phyloP scores from a whole-genome alignment of 2,113 vertebrate species.

The Pedionomus torquatus region DNA sequence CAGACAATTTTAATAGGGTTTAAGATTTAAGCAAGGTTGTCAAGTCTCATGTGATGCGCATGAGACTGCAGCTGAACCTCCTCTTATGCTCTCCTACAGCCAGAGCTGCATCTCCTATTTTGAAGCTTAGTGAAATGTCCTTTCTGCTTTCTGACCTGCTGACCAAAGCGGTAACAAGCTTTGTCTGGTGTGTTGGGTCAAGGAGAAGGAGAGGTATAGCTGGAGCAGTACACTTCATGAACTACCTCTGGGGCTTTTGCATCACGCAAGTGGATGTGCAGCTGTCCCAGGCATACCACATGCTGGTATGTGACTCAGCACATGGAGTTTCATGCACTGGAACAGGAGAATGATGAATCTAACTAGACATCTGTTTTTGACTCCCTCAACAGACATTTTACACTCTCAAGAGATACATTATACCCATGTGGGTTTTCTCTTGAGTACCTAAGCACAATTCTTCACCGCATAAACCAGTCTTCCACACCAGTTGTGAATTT shows the following conservation, averaged over 20 bases:
- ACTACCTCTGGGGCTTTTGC: background rate
- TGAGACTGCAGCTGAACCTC: background rate
- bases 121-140: background rate
- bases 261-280: accelerated
- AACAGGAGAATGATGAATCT: background rate
- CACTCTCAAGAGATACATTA: background rate
- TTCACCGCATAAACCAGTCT: background rate
- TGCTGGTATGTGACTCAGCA: background rate
- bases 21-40: background rate
- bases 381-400: background rate
- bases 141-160: background rate
- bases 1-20: background rate
- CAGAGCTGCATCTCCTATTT: background rate
- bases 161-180: background rate
- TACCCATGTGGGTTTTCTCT: background rate
- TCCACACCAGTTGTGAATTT: background rate
- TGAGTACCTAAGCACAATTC: background rate
- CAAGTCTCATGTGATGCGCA: background rate
- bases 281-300: accelerated
- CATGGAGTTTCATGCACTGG: background rate
- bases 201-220: background rate
- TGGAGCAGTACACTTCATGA: background rate
- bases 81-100: background rate
- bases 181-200: background rate
- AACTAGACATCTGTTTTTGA: background rate